Conservation (phyloP, 2,113 vertebrate species). For the Triplophysa siluroides region DNA sequence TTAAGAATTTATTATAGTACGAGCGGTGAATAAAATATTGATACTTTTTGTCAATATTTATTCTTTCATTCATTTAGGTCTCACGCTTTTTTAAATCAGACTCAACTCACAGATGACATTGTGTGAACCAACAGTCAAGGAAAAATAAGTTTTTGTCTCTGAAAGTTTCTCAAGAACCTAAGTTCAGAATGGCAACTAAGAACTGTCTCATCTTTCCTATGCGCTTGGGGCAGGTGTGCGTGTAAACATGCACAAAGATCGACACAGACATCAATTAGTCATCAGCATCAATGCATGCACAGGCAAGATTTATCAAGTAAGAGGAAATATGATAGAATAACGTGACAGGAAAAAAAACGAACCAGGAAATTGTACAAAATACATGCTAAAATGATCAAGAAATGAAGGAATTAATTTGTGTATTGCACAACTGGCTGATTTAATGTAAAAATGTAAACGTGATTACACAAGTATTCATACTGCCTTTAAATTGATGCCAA, state of each 20-base stretch:
- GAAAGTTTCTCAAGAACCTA: conserved; percentile 16
- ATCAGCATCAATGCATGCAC: neutral
- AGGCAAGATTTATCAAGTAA: neutral
- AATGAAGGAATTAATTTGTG: too few species aligned
- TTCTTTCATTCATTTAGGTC: too few species aligned
- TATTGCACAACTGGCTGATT: too few species aligned
- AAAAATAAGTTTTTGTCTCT: neutral
- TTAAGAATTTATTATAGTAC: too few species aligned
- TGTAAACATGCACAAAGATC: conserved; percentile 25
- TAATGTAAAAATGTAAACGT: too few species aligned
- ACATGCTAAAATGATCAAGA: neutral
- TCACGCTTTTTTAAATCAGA: too few species aligned
- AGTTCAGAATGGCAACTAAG: conserved; percentile 34
- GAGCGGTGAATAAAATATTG: too few species aligned
- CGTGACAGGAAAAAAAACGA: neutral
- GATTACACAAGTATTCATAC: too few species aligned
- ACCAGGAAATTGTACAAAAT: neutral
- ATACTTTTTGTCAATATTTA: too few species aligned
- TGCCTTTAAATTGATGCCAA: too few species aligned
- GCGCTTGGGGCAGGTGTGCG: conserved; percentile 42
- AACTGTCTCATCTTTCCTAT: neutral
- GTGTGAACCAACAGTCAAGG: neutral
- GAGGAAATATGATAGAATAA: neutral
- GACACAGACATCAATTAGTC: conserved; percentile 9
- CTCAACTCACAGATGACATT: too few species aligned